Evolutionary conservation across 2,797 vertebrate genomes (phyloP).

Genomic region (Danio tinwini): DNA sequence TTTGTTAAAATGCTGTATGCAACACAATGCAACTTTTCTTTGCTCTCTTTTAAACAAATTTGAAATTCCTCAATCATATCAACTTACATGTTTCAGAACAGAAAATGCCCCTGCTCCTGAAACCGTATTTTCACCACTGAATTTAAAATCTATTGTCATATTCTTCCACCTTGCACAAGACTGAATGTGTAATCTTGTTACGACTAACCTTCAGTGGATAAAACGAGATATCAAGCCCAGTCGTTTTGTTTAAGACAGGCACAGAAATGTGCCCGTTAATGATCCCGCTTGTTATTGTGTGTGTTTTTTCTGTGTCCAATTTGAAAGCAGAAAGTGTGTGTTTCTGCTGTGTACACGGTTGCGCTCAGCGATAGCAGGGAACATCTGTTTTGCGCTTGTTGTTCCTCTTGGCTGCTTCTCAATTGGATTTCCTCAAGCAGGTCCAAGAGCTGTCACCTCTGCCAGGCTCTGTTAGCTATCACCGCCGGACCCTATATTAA

Average conservation of each 20-base stretch:
- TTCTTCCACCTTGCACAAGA: neutral
- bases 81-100: neutral
- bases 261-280: conserved; percentile 44
- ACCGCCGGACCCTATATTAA: conserved; percentile 96
- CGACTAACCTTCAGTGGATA: conserved; percentile 19
- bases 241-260: too few relatives aligned
- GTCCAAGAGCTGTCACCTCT: conserved; percentile 97
- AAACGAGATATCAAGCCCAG: neutral
- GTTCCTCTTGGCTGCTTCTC: conserved; percentile 99
- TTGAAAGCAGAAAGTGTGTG: conserved; percentile 44
- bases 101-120: neutral
- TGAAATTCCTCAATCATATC: conserved; percentile 10
- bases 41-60: neutral
- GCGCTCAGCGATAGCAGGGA: conserved; percentile 83
- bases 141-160: neutral
- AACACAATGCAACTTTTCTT: neutral
- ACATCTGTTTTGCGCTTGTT: conserved; percentile 98
- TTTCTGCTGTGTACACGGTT: conserved; percentile 78
- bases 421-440: conserved; percentile 99
- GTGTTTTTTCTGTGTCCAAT: conserved; percentile 54
- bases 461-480: conserved; percentile 98
- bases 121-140: neutral
- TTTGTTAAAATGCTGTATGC: neutral
- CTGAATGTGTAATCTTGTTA: neutral
- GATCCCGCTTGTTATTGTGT: conserved; percentile 66